A percentile compares a stretch with the other conserved stretches of the same genome.
phyloP scores from a whole-genome alignment of 1,140 invertebrate genomes.

The Ridgeia piscesae region DNA sequence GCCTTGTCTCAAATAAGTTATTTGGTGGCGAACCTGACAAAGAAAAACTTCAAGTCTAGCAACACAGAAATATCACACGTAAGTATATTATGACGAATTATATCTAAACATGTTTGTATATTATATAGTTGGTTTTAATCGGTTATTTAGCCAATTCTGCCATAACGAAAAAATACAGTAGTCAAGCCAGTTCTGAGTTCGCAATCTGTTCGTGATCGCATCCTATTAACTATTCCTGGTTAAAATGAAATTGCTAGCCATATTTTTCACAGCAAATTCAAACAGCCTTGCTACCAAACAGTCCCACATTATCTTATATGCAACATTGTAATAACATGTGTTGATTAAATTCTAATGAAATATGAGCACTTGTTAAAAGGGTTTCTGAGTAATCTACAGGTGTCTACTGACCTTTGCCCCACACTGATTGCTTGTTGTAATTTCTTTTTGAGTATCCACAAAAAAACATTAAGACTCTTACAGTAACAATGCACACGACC shows the following conservation, averaged over 20 bases:
- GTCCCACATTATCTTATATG: neutral
- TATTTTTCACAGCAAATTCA: neutral
- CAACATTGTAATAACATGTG: slow-evolving; percentile 29
- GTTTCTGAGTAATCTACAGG: neutral
- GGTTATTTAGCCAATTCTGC: neutral
- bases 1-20: slow-evolving; percentile 96
- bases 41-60: slow-evolving; percentile 90
- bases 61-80: slow-evolving; percentile 79
- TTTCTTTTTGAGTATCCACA: neutral
- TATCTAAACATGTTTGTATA: neutral
- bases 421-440: neutral
- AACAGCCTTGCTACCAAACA: neutral
- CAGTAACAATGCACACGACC: no score
- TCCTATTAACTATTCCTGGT: no score
- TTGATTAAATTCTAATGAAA: neutral
- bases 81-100: slow-evolving; percentile 43
- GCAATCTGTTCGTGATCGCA: neutral
- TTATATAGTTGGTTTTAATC: neutral
- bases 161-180: neutral
- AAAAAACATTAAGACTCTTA: no score
- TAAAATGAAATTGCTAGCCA: neutral
- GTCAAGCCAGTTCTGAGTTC: neutral
- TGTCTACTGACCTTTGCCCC: neutral
- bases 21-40: slow-evolving; percentile 92
- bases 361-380: neutral